Evolutionary conservation across 2,797 vertebrate species (phyloP), one percentile per base, ranked within the genome.

Genomic region (Allobates femoralis): DNA sequence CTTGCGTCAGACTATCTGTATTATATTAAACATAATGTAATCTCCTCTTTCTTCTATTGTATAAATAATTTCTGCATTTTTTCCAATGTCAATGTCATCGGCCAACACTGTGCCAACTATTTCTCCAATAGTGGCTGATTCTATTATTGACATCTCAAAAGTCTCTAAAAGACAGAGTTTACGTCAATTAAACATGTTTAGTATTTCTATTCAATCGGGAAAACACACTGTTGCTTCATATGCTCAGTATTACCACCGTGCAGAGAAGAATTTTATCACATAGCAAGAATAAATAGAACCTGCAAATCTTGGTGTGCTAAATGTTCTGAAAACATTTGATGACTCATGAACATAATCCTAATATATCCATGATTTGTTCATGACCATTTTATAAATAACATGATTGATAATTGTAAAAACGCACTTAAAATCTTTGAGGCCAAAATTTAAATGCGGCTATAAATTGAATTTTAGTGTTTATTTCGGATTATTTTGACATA

Each of bases 21-120:
- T 93, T 87, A 99, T 94, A 74, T 89, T 93, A 90, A 99, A 98
- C 60, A 93, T 93, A 81, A 93, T 86, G 34, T 93, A 95, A 81
- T 93, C 93, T 78, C 92, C 94, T 23, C 95, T 94, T 89, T 94
- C 96, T 86, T 97, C 94, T 89, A 99, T 91, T 73, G 89, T 95
- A 90, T 98, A 99, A 46, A 93, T 95, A 96, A 99, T 97, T 89
- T 91, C 95, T 90, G 97, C 96, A 1, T 99, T 98, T 34, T 94
- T 88, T 32, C 96, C 97, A 79, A 90, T 85, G 83, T 99, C 98
- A 0, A 91, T 94, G 79, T 99, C 98, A 5, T 95, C 92, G 2
- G 98, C 98, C 19, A 93, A 93, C 74, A 99, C 92, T 91, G 92
- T 93, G 71, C 98, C 98, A 85, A 99, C 85, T 0, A 94, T 95